These are phyloP conservation scores for Sarotherodon lohbergeri DNA, from an alignment of 2,113 vertebrate genomes.

Conservation along the genomic window DNA sequence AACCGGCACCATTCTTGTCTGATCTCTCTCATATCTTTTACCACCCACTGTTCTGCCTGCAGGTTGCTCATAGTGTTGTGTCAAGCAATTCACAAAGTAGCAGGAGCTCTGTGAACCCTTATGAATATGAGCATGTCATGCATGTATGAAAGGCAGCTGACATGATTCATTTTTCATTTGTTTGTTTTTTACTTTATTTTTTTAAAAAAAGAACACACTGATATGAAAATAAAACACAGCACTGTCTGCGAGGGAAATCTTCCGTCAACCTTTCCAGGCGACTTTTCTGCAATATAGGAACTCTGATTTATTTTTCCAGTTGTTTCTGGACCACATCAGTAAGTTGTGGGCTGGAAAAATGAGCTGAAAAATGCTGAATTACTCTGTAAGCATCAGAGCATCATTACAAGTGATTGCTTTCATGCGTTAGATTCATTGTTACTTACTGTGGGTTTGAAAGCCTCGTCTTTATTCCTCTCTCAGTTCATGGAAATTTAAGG, in stretches of 20 bases:
- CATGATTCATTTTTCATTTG: not conserved
- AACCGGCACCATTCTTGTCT: not conserved
- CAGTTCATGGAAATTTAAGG: not conserved
- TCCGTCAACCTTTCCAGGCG: not conserved
- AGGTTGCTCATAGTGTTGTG: not conserved
- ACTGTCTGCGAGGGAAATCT: not conserved
- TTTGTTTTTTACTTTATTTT: rapidly evolving
- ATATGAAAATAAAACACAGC: not conserved
- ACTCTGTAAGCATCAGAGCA: not conserved
- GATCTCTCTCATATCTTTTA: not conserved
- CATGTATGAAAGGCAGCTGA: not conserved
- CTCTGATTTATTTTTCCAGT: not conserved
- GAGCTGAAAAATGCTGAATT: not conserved
- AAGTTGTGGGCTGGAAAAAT: not conserved
- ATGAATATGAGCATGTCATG: not conserved
- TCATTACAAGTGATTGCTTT: not conserved
- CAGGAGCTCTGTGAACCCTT: not conserved
- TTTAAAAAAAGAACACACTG: rapidly evolving
- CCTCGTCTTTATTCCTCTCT: not conserved
- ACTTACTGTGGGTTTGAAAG: not conserved
- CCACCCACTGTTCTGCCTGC: not conserved
- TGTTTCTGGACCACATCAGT: not conserved
- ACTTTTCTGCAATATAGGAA: not conserved
- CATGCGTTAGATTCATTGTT: not conserved
- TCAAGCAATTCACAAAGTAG: not conserved